Evolutionary conservation across 2,113 vertebrate species (phyloP).

Genomic region (Eudyptes chrysolophus): DNA sequence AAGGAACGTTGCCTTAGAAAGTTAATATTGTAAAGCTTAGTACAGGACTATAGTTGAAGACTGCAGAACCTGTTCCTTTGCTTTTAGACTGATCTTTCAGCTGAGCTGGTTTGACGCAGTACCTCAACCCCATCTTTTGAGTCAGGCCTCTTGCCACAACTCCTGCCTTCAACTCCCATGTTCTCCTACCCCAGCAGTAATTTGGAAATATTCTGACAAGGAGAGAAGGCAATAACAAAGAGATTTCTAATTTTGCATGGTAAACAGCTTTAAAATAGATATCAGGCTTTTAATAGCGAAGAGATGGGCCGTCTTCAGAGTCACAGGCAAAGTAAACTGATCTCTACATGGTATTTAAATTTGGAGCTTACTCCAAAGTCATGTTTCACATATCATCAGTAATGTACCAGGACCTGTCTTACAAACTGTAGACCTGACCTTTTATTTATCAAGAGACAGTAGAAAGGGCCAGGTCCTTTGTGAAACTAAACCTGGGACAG

Average conservation of each 20-base stretch:
- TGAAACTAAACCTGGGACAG: background rate
- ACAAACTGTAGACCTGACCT: background rate
- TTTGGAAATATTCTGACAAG: background rate
- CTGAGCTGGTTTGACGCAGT: background rate
- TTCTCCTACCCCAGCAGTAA: background rate
- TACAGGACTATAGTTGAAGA: background rate
- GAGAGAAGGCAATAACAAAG: background rate
- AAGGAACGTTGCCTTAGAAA: background rate
- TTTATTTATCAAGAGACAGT: background rate
- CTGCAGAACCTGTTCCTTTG: background rate
- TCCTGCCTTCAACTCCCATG: background rate
- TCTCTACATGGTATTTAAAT: conserved; percentile 40
- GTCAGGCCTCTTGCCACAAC: background rate
- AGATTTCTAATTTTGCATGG: background rate
- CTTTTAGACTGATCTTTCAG: background rate
- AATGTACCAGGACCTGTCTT: background rate
- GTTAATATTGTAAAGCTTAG: background rate
- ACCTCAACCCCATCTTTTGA: background rate
- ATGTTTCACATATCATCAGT: conserved; percentile 23
- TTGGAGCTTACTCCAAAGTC: conserved; percentile 19
- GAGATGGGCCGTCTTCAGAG: background rate
- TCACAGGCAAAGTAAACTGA: conserved; percentile 18
- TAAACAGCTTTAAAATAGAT: conserved; percentile 23
- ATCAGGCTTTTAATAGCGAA: background rate
- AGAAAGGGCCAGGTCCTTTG: background rate